Base-by-base conservation (phyloP, 2,797 vertebrate genomes). In the Rhynchotus rufescens region DNA sequence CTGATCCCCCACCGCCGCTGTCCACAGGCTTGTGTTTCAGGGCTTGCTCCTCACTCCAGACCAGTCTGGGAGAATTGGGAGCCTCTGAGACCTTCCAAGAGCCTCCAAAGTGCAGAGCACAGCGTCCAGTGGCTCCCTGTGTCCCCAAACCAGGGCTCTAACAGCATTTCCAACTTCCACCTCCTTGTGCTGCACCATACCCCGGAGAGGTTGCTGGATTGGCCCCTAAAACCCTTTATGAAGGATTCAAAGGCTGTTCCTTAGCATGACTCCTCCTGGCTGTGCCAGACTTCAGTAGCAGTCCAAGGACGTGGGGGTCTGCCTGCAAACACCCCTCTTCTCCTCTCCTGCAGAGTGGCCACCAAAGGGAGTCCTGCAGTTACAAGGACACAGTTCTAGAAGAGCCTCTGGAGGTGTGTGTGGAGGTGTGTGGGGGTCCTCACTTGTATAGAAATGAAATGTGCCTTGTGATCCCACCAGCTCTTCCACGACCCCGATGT, bases 311-410 rank as follows among this genome's bases (percentile, higher is more conserved):
- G 4, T 23, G n/a, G 10, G 19, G 47, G 12, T 44, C 34, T 84
- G 45, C 68, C 77, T 73, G 22, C 14, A 73, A 42, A 12, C 2
- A 9, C 14, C 10, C 32, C 30, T 45, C 54, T 26, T 10, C 4
- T 10, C 5, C 56, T 0, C 0, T 19, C 22, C 25, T 9, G 34
- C 52, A 7, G 67, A 66, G 30, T 0, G 0, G 38, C 38, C 12
- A 7, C 34, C 59, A n/a, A 30, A 10, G 25, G 9, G 15, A 56
- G 52, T 11, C 16, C 52, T 56, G 52, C 52, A n/a, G 19, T 65
- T 66, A 19, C 45, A 73, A 28, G 10, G 32, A 73, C 4, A 73
- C 4, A 47, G 64, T 21, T 52, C 56, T 85, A 65, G 42, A 73
- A 32, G 30, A 79, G 42, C 17, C 12, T 14, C 49, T 49, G 42